Percentiles rank a stretch among this genome's conserved stretches.
Conservation (phyloP, 2,888 invertebrate species). For the Leucophenga maculata region DNA sequence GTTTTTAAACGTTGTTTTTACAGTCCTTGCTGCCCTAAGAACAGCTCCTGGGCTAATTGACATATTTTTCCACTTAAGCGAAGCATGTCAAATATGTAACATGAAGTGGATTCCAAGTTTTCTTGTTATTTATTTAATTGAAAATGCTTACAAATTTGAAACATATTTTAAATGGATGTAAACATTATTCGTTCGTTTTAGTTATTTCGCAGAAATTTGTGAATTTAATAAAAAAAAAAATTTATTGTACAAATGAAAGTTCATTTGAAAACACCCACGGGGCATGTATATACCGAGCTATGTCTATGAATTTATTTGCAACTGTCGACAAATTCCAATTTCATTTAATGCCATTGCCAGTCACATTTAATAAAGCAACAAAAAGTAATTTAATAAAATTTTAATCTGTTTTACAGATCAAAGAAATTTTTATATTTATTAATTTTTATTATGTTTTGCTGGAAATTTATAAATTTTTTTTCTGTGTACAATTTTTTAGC, state of each 20-base stretch:
- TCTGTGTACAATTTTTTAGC: too few species aligned
- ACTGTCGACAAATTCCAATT: background rate
- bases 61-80: too few species aligned
- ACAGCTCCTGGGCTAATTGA: too few species aligned
- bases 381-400: constrained; percentile 58
- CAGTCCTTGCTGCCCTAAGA: too few species aligned
- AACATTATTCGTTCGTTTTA: background rate
- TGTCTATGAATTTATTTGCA: background rate
- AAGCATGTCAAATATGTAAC: too few species aligned
- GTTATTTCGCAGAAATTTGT: too few species aligned
- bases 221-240: too few species aligned
- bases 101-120: too few species aligned
- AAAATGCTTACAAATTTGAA: background rate
- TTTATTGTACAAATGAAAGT: background rate
- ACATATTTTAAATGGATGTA: background rate
- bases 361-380: background rate
- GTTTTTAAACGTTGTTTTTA: too few species aligned
- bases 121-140: background rate
- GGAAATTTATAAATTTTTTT: constrained; percentile 11
- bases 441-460: background rate
- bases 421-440: constrained; percentile 34
- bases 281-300: too few species aligned
- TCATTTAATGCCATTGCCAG: constrained; percentile 47
- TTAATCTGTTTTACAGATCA: constrained; percentile 59
- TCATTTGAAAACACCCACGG: background rate